Conservation (phyloP, 2,113 vertebrate genomes). For the Sylvietta virens region DNA sequence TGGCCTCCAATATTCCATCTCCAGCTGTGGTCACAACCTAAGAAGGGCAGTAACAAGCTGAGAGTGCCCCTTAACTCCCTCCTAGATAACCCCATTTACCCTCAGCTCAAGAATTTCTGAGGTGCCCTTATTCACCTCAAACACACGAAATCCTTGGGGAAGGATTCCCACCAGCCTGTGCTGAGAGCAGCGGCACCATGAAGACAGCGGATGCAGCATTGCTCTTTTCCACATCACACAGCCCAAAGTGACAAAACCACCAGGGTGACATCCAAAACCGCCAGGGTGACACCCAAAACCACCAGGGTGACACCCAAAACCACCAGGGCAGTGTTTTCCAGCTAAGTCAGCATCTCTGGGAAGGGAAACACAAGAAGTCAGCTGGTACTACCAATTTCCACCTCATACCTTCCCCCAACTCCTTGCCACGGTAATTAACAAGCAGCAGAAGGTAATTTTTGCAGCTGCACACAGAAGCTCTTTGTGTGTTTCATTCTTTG, state of each 20-base stretch:
- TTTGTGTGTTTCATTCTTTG: neutral
- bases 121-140: neutral
- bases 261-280: neutral
- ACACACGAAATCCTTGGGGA: neutral
- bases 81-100: neutral
- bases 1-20: neutral
- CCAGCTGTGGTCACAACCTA: neutral
- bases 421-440: neutral
- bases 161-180: neutral
- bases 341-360: neutral
- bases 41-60: neutral
- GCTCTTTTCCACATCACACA: neutral
- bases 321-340: neutral
- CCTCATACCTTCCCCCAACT: neutral
- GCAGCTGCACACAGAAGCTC: neutral
- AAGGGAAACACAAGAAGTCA: neutral
- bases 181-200: neutral
- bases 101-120: neutral
- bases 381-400: neutral
- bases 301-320: neutral
- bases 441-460: neutral
- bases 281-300: neutral
- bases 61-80: neutral
- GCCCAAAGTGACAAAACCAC: neutral
- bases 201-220: fast-evolving